Evolutionary conservation across 2,888 invertebrate species (phyloP), one percentile per base, ranked within the genome.

Genomic region (Megaustenia siamemsis): DNA sequence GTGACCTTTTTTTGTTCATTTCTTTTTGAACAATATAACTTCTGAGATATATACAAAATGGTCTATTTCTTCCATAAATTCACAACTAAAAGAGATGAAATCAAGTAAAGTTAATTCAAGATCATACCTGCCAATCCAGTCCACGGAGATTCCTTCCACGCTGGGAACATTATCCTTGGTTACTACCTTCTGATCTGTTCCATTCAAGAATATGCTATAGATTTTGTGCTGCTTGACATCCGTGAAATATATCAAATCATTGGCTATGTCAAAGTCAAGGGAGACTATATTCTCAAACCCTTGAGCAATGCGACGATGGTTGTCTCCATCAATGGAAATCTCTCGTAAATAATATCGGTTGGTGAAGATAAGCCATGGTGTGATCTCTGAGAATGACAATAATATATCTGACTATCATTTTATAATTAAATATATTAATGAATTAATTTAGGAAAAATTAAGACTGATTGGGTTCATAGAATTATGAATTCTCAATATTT

Each of bases 341-440:
- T 99, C 98, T 81, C 99, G 95, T 1, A 99, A 97, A 94, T 99
- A 99, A 94, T 99, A 99, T 92, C 98, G 98, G 93, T 99, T 99
- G 24, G 98, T 93, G 85, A 94, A 94, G 69, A 94, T 90, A 43
- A 94, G 89, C 93, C 94, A 94, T 1, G 94, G 92, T 35, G 93
- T 91, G 3, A 90, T 89, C 73, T 91, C 92, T 92, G 89, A n/a
- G n/a, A n/a, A n/a, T n/a, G n/a, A n/a, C n/a, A n/a, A n/a, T n/a
- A n/a, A n/a, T n/a, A n/a, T n/a, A n/a, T n/a, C n/a, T n/a, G n/a
- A n/a, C n/a, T n/a, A n/a, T n/a, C n/a, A n/a, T n/a, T n/a, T n/a
- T n/a, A n/a, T n/a, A n/a, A n/a, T n/a, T n/a, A n/a, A n/a, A n/a
- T n/a, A n/a, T n/a, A n/a, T n/a, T n/a, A n/a, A n/a, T n/a, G n/a